Conservation (phyloP, 2,888 invertebrate genomes). For the Drosophila testacea region DNA sequence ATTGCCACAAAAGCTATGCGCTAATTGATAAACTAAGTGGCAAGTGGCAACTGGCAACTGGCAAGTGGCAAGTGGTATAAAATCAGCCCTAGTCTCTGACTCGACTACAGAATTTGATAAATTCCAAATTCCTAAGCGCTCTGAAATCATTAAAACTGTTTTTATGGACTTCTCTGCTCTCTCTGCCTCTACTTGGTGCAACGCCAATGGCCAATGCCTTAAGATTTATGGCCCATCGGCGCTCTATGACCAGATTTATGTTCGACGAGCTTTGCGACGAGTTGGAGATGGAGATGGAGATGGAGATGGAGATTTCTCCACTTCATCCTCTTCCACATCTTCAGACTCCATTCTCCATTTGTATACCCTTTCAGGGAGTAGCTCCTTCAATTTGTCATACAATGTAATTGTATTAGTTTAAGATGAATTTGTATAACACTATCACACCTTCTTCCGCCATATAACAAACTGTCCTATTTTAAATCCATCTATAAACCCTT, state of each 20-base stretch:
- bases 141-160: constrained; percentile 64
- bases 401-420: background rate
- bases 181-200: constrained; percentile 1
- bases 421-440: background rate
- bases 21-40: constrained; percentile 80
- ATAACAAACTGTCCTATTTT: no score
- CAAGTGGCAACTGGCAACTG: constrained; percentile 75
- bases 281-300: no score
- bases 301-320: constrained; percentile 35
- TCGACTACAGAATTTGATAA: constrained; percentile 6
- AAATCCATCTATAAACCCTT: no score
- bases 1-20: constrained; percentile 19
- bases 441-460: no score
- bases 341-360: background rate
- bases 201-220: constrained; percentile 44
- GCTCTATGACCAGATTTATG: constrained; percentile 72
- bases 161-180: constrained; percentile 64
- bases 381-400: background rate
- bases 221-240: constrained; percentile 69
- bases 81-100: constrained; percentile 30
- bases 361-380: background rate
- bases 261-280: constrained; percentile 36
- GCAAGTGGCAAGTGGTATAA: constrained; percentile 76
- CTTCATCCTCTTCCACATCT: background rate
- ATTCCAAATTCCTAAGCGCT: constrained; percentile 33